Base-by-base conservation (phyloP, 2,797 vertebrate genomes). In the Alcedo quadribrachys region DNA sequence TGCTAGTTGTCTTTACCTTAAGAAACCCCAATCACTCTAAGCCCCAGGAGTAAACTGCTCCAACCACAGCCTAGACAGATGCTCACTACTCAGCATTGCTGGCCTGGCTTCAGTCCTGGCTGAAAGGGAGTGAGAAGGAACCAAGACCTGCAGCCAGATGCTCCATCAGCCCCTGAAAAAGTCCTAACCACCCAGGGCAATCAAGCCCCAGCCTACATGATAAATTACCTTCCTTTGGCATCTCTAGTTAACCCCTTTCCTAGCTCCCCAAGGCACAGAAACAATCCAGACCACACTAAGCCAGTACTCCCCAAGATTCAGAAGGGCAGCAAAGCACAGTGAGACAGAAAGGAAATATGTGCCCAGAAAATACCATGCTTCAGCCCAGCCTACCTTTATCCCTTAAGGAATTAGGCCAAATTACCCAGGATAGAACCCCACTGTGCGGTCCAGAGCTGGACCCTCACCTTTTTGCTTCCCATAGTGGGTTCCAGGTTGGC, bases 1-100 rank as follows among this genome's bases (percentile, higher is more conserved):
- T 53, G 32, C 58, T 73, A 60, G 33, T 43, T 83, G 58, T 75
- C 87, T 91, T 95, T 85, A 87, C 85, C 91, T 89, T 53, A 92
- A 79, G 68, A 92, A 89, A 73, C 89, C 70, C 73, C 35, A 78
- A 81, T 83, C 74, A 73, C 66, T 93, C 85, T 73, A 63, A 78
- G 73, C 43, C 82, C 66, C 50, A 43, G 37, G 63, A 95, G 70
- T 48, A 45, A 90, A 81, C 11, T 55, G 82, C 63, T 90, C 80
- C 85, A 81, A 6, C 8, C 43, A 28, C 46, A 90, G 85, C 76
- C 58, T 82, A 92, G 87, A 83, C 91, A 92, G 87, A 80, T 86
- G 80, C 77, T 89, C 79, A 4, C 54, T 66, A 66, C 89, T 81
- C 87, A 75, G 63, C 40, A 11, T 1, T 5, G 2, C 70, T 68